A percentile compares a stretch with the other conserved stretches of the same genome.
Evolutionary conservation across 2,113 vertebrate species (phyloP).

Genomic region (Rallus limicola): DNA sequence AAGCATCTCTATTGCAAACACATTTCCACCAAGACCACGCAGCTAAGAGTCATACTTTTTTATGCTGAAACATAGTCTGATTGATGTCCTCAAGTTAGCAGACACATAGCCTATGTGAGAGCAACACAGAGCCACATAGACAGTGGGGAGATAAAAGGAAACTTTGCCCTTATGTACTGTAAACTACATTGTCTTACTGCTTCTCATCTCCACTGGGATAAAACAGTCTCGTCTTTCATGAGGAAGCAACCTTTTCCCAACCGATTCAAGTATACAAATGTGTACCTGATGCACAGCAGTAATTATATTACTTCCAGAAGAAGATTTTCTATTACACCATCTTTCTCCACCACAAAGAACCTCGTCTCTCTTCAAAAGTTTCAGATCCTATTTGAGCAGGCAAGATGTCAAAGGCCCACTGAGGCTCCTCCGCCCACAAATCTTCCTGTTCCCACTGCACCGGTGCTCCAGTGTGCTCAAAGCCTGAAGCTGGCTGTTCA

Average conservation of each 20-base stretch:
- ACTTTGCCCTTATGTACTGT: not conserved
- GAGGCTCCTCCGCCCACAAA: not conserved
- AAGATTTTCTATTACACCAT: conserved; percentile 29
- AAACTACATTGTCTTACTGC: not conserved
- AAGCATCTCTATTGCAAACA: not conserved
- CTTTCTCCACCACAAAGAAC: conserved; percentile 17
- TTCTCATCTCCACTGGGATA: conserved; percentile 7
- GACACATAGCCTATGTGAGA: not conserved
- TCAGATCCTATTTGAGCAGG: conserved; percentile 55
- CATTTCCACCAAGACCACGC: not conserved
- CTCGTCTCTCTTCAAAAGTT: conserved; percentile 33
- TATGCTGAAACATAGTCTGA: not conserved
- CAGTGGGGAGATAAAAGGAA: not conserved
- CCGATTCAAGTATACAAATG: not conserved
- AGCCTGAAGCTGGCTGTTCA: not conserved
- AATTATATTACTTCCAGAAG: not conserved
- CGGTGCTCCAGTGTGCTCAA: not conserved
- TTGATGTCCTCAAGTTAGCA: not conserved
- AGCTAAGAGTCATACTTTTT: not conserved
- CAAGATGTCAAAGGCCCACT: conserved; percentile 19
- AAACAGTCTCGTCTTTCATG: not conserved
- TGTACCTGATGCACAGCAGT: not conserved
- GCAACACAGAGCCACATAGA: not conserved
- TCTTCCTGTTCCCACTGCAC: not conserved
- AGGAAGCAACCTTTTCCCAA: conserved; percentile 1